A percentile compares a stretch with the other conserved stretches of the same genome.
Evolutionary conservation across 2,797 vertebrate species (phyloP).

Genomic region (Chloroceryle amazona): DNA sequence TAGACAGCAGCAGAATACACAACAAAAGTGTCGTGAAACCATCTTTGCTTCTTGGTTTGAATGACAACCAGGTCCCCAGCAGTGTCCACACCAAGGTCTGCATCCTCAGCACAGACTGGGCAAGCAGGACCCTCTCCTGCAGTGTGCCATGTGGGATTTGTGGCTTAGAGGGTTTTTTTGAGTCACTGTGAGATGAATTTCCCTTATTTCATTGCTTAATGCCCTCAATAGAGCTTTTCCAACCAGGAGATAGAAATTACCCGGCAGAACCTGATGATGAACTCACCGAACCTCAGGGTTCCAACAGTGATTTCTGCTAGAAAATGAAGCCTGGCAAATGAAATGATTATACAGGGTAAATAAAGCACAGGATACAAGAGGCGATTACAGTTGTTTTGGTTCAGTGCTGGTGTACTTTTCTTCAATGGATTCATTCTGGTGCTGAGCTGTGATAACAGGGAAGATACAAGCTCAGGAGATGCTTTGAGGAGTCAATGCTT

Average conservation of each 20-base stretch:
- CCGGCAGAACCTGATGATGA: neutral
- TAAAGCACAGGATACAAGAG: fast-evolving
- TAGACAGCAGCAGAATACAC: neutral
- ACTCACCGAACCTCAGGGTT: neutral
- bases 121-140: neutral
- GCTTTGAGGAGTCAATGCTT: fast-evolving
- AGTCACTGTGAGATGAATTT: neutral
- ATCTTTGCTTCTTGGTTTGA: neutral
- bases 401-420: neutral
- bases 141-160: no score
- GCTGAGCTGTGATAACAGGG: neutral
- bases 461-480: neutral
- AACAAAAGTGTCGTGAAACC: neutral
- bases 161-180: neutral
- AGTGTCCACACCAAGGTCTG: fast-evolving
- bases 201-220: neutral
- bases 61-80: neutral
- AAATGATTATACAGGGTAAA: neutral
- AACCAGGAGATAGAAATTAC: neutral
- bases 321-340: neutral
- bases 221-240: neutral
- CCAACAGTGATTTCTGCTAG: neutral
- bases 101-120: neutral
- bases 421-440: fast-evolving
- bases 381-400: fast-evolving